Conservation (phyloP, 2,113 vertebrate species). For the Plecotus auritus region DNA sequence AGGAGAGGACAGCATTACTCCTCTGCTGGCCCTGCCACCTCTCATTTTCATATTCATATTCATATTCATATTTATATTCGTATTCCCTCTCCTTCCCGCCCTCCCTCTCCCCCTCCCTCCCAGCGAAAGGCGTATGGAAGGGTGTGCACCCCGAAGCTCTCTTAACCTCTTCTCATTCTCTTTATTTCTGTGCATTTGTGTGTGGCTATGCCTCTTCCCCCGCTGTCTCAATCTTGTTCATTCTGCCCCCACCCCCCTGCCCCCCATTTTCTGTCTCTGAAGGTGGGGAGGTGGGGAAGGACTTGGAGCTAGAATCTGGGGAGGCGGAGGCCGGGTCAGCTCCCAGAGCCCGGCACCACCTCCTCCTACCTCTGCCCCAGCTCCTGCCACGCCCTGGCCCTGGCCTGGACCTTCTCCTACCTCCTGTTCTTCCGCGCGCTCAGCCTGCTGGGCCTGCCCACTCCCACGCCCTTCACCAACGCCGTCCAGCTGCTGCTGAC, state of each 20-base stretch:
- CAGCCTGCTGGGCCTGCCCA: constrained; percentile 83
- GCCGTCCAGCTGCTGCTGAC: constrained; percentile 91
- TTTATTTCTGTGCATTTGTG: neutral
- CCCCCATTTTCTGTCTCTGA: neutral
- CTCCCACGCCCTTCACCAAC: constrained; percentile 89
- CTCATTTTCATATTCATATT: too few species aligned
- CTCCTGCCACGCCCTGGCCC: constrained; percentile 83
- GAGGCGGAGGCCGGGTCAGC: neutral
- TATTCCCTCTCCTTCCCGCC: neutral
- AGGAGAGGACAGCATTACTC: neutral
- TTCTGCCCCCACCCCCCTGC: neutral
- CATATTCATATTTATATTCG: too few species aligned
- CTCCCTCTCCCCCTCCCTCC: too few species aligned
- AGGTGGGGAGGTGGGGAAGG: neutral
- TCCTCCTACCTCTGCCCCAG: constrained; percentile 69
- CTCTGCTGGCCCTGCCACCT: neutral
- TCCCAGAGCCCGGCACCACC: fast-evolving
- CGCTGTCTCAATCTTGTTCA: fast-evolving
- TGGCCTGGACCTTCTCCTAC: constrained; percentile 91
- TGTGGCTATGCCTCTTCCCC: neutral
- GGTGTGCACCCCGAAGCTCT: neutral
- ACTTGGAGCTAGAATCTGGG: neutral
- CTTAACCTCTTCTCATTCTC: neutral
- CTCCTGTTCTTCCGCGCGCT: constrained; percentile 90
- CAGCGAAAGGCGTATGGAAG: neutral